These are phyloP conservation scores for Desmophyllum pertusum DNA, from an alignment of 92 coral and sea anemone genomes.

Conservation along the genomic window DNA sequence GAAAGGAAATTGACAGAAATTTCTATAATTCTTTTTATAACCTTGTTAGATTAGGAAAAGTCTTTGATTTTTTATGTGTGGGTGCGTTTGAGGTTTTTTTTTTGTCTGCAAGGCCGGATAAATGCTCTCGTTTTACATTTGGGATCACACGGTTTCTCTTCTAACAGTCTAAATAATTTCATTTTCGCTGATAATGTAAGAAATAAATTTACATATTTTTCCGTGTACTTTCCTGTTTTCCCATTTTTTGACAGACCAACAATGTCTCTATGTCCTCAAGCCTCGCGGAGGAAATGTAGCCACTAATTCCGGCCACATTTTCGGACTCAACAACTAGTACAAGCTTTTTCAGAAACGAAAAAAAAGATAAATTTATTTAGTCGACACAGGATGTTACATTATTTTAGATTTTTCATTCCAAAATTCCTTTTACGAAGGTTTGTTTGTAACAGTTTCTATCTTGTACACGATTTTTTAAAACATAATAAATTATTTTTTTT, in stretches of 20 bases:
- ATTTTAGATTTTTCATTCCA: not conserved
- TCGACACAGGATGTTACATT: not conserved
- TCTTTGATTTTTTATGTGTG: not conserved
- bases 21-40: not conserved
- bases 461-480: not conserved
- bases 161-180: not conserved
- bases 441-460: not conserved
- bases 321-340: not conserved
- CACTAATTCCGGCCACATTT: not conserved
- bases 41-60: not conserved
- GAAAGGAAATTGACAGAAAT: conserved; percentile 1
- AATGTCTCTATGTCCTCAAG: not conserved
- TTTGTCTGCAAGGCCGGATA: not conserved
- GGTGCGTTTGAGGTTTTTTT: not conserved
- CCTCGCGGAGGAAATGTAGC: not conserved
- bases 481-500: not conserved
- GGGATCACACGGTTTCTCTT: too few relatives aligned
- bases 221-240: too few relatives aligned
- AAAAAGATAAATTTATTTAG: too few relatives aligned
- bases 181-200: not conserved
- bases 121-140: not conserved
- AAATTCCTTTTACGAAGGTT: not conserved
- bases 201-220: not conserved
- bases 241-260: not conserved
- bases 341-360: not conserved